These are phyloP conservation scores for Arnoldichthys spilopterus DNA, from an alignment of 2,797 vertebrate genomes.

Conservation along the genomic window DNA sequence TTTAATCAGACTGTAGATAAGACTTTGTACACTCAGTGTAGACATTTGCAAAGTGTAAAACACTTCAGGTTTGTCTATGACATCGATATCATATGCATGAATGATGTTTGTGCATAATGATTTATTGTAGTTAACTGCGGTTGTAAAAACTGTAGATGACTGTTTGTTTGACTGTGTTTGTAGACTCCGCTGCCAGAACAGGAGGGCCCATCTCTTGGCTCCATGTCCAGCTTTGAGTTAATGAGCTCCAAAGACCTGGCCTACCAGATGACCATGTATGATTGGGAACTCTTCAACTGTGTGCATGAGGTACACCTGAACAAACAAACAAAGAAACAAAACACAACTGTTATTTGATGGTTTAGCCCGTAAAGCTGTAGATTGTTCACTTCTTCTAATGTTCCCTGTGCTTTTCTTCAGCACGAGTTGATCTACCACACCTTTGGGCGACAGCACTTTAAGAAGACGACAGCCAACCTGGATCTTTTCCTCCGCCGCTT, in stretches of 20 bases:
- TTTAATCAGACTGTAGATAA: too few species aligned
- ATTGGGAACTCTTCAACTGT: conserved; percentile 98
- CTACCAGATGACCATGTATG: conserved; percentile 93
- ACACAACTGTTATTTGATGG: too few species aligned
- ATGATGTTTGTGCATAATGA: not conserved
- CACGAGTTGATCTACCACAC: conserved; percentile 96
- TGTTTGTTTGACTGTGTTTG: conserved; percentile 17
- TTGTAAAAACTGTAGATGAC: not conserved
- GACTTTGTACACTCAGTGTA: too few species aligned
- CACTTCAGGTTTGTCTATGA: too few species aligned
- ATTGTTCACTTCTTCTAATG: not conserved
- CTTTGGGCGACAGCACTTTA: conserved; percentile 93
- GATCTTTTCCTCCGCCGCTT: conserved; percentile 96
- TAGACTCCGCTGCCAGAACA: conserved; percentile 93
- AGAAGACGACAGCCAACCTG: conserved; percentile 95
- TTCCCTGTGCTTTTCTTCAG: conserved; percentile 68
- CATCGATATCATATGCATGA: not conserved
- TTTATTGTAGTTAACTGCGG: not conserved
- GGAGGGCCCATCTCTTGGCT: conserved; percentile 89
- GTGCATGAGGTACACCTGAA: conserved; percentile 88
- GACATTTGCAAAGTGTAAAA: too few species aligned
- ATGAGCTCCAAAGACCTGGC: conserved; percentile 99
- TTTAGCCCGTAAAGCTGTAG: not conserved
- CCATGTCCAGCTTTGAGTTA: conserved; percentile 89
- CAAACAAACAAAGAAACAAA: not conserved